Percentiles rank a stretch among this genome's conserved stretches.
phyloP scores from a whole-genome alignment of 2,888 invertebrate species.

The Agriopis aurantiaria region DNA sequence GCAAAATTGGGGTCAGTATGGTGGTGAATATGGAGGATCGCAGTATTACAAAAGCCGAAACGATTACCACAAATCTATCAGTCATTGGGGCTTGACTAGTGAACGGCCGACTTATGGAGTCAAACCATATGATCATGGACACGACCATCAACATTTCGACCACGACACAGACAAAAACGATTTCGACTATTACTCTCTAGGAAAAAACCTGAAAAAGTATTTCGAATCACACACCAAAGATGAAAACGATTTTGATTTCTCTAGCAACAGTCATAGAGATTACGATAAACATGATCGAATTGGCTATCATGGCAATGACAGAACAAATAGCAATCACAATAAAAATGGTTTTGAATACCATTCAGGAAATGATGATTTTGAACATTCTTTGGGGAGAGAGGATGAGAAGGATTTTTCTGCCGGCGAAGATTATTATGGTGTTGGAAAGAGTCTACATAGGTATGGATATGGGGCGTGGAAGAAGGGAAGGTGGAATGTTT shows the following conservation, averaged over 20 bases:
- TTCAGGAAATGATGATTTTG: constrained; percentile 5
- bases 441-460: constrained; percentile 41
- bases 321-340: constrained; percentile 7
- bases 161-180: constrained; percentile 55
- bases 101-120: constrained; percentile 67
- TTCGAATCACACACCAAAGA: constrained; percentile 16
- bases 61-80: constrained; percentile 76
- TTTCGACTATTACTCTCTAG: constrained; percentile 79
- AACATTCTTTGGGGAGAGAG: constrained; percentile 20
- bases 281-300: constrained; percentile 1
- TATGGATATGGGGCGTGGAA: constrained; percentile 73
- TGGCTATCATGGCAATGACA: constrained; percentile 14
- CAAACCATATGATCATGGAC: constrained; percentile 54
- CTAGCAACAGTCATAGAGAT: not conserved
- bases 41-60: constrained; percentile 75
- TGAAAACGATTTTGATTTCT: not conserved
- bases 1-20: constrained; percentile 87
- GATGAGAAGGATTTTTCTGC: constrained; percentile 14
- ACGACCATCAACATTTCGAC: constrained; percentile 12
- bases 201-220: constrained; percentile 40
- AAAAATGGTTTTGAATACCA: not conserved
- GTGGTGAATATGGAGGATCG: constrained; percentile 84
- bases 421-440: constrained; percentile 49
- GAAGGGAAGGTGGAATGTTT: constrained; percentile 69
- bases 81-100: constrained; percentile 84